phyloP scores from a whole-genome alignment of 2,888 invertebrate species.

The Nineta flava region DNA sequence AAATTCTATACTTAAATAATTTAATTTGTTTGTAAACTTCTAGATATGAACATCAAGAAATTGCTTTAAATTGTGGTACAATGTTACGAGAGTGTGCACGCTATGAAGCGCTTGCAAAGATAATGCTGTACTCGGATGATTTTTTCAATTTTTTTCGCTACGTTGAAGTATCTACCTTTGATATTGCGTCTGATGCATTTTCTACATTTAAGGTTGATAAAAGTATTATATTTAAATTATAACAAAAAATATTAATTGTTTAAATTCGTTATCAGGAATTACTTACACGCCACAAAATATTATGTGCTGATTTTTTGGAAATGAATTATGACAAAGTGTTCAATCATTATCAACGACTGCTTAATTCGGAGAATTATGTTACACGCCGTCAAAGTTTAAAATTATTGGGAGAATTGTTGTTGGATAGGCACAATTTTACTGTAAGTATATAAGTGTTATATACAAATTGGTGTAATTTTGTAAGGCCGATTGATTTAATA shows the following conservation, averaged over 20 bases:
- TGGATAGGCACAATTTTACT: slow-evolving; percentile 98
- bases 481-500: too few species aligned
- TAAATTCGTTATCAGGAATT: slow-evolving; percentile 50
- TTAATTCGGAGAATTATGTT: slow-evolving; percentile 99
- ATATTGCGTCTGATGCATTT: slow-evolving; percentile 99
- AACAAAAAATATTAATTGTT: not conserved
- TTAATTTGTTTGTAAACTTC: slow-evolving; percentile 8
- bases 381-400: slow-evolving; percentile 97
- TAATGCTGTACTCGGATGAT: slow-evolving; percentile 93
- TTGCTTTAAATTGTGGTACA: slow-evolving; percentile 96
- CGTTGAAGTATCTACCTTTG: slow-evolving; percentile 99
- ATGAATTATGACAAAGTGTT: slow-evolving; percentile 98
- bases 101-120: slow-evolving; percentile 95
- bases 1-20: slow-evolving; percentile 2
- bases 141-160: slow-evolving; percentile 99
- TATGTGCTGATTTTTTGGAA: slow-evolving; percentile 98
- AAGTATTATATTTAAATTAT: not conserved
- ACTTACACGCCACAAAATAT: slow-evolving; percentile 82
- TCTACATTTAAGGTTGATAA: slow-evolving; percentile 90
- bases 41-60: slow-evolving; percentile 96
- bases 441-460: slow-evolving; percentile 31
- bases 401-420: slow-evolving; percentile 86
- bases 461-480: too few species aligned
- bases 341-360: slow-evolving; percentile 86
- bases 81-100: slow-evolving; percentile 98